Evolutionary conservation across 2,113 vertebrate species (phyloP).

Genomic region (Pan paniscus): DNA sequence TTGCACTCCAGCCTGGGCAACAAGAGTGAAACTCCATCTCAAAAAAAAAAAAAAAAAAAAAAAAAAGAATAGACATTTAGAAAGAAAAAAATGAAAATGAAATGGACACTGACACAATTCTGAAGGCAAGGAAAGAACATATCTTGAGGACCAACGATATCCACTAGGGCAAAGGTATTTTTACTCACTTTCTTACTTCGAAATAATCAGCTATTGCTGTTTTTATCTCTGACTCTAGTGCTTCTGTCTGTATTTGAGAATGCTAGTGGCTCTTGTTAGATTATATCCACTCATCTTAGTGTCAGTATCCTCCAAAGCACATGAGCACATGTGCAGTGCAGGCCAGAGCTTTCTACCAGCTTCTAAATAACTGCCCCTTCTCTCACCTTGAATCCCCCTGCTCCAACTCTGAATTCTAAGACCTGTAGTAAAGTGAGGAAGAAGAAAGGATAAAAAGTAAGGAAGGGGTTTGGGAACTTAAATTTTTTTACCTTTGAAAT

Average conservation of each 20-base stretch:
- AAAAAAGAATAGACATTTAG: background rate
- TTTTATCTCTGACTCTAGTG: background rate
- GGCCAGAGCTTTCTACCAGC: background rate
- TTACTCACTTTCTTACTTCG: background rate
- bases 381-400: background rate
- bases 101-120: background rate
- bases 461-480: background rate
- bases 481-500: conserved; percentile 24
- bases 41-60: too few relatives aligned
- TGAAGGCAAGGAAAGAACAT: background rate
- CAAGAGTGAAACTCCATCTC: too few relatives aligned
- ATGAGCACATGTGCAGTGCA: background rate
- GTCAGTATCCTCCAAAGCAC: background rate
- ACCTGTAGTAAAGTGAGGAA: background rate
- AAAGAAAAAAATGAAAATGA: background rate
- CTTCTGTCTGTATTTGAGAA: background rate
- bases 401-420: background rate
- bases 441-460: background rate
- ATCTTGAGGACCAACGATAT: background rate
- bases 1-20: too few relatives aligned
- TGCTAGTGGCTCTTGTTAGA: background rate
- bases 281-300: background rate
- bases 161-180: background rate
- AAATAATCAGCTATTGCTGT: background rate
- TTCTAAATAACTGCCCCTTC: background rate